Base-by-base conservation (phyloP, 53 echinoderm and acorn worm genomes). In the Apostichopus leukothele region DNA sequence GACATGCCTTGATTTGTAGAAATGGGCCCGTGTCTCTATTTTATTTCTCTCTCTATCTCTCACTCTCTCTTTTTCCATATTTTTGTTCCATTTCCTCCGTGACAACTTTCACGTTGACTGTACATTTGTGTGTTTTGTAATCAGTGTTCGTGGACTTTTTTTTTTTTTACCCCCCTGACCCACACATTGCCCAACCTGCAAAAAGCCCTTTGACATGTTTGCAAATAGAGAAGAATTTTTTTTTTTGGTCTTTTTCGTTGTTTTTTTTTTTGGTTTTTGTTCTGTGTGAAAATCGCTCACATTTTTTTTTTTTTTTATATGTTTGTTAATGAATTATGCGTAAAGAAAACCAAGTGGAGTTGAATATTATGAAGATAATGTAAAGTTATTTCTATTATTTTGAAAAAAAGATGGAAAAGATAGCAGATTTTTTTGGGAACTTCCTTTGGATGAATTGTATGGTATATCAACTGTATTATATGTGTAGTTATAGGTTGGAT, bases 381-480 rank as follows among this genome's bases (percentile, higher is more conserved):
- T 84, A 84, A 84, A 84, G 85, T 26, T 19, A 66, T 84, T 84
- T 84, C 85, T 84, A 84, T 84, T 84, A 84, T 84, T 84, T 84
- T 84, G 85, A 84, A 67, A 84, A 25, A 67, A 18, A 25, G 50
- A 76, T 26, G 50, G 50, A 39, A 67, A 66, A 85, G 66, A 67
- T 84, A 63, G 84, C 60, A 84, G 66, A n/a, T 60, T 83, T 84
- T 63, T 63, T 68, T 68, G 5, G 11, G 50, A 51, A 10, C 39
- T 84, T 61, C 60, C 27, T n/a, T 16, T 11, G 85, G 60, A 85
- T 85, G 50, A 67, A 67, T 27, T 85, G 85, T 85, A 85, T 67
- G 85, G 85, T 85, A 85, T 87, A 87, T 75, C 75, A 53, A 87
- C 74, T 87, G 88, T 87, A 87, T 74, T 87, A 87, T 87, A 87